Percentiles rank a stretch among this genome's conserved stretches.
Evolutionary conservation across 2,888 invertebrate genomes (phyloP).

Genomic region (Apomyelois bistriatella): DNA sequence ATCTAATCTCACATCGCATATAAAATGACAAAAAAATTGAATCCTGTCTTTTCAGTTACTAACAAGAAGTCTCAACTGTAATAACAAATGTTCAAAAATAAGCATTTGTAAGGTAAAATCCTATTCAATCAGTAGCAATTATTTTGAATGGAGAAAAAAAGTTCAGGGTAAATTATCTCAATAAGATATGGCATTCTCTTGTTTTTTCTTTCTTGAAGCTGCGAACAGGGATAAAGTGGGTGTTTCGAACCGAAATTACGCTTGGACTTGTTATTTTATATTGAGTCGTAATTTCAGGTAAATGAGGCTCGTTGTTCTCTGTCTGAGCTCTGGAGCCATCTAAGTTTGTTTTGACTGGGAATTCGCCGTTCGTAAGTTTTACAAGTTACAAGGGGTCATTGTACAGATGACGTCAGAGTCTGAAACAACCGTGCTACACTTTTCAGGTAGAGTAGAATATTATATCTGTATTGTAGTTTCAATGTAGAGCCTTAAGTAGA

Average conservation of each 20-base stretch:
- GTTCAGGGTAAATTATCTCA: no score
- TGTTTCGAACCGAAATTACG: slow-evolving; percentile 31
- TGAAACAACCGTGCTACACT: slow-evolving; percentile 33
- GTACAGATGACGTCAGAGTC: slow-evolving; percentile 58
- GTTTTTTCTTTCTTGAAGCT: slow-evolving; percentile 23
- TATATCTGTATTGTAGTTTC: neutral
- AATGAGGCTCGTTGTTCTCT: slow-evolving; percentile 29
- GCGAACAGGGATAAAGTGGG: slow-evolving; percentile 41
- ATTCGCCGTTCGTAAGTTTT: slow-evolving; percentile 59
- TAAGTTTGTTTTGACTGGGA: slow-evolving; percentile 67
- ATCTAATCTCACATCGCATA: no score
- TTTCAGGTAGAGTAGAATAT: slow-evolving; percentile 17
- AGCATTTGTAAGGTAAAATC: no score
- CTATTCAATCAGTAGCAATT: no score
- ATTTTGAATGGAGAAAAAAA: no score
- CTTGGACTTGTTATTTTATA: slow-evolving; percentile 18
- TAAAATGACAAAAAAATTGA: no score
- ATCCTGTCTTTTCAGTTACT: no score
- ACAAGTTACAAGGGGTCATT: slow-evolving; percentile 49
- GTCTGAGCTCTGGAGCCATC: slow-evolving; percentile 7
- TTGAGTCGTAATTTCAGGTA: slow-evolving; percentile 22
- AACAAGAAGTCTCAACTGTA: no score
- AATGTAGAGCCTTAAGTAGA: no score
- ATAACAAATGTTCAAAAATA: no score
- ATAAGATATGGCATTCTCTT: neutral